Evolutionary conservation across 2,113 vertebrate genomes (phyloP).

Genomic region (Petroica traversi): DNA sequence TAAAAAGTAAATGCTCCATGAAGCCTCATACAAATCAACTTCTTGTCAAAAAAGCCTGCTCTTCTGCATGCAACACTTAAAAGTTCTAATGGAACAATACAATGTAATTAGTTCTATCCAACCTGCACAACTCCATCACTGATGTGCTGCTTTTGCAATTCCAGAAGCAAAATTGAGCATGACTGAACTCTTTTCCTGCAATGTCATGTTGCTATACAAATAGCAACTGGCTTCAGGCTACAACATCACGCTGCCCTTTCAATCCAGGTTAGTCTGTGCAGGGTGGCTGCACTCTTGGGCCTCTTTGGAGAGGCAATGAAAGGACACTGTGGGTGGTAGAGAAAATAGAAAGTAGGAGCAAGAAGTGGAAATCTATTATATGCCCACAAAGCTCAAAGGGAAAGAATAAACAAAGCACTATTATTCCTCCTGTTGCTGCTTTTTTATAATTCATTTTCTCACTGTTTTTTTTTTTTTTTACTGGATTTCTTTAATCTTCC

Average conservation of each 20-base stretch:
- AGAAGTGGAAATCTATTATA: constrained; percentile 43
- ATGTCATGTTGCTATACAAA: constrained; percentile 1
- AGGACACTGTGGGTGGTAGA: constrained; percentile 42
- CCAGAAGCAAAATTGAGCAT: constrained; percentile 26
- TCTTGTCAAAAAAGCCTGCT: neutral
- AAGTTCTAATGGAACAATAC: neutral
- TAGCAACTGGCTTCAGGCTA: neutral
- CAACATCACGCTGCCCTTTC: neutral
- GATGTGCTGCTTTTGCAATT: neutral
- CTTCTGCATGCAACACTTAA: neutral
- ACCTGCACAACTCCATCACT: neutral
- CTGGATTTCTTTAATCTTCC: constrained; percentile 3
- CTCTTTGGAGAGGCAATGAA: constrained; percentile 14
- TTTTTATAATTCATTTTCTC: constrained; percentile 4
- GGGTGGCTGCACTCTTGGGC: neutral
- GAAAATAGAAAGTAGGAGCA: constrained; percentile 25
- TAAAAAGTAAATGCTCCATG: neutral
- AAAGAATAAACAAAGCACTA: constrained; percentile 43
- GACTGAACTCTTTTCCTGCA: constrained; percentile 13
- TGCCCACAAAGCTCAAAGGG: constrained; percentile 16
- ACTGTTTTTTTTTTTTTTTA: neutral
- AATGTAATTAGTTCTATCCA: neutral
- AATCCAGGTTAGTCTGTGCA: neutral
- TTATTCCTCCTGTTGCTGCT: neutral
- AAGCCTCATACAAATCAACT: neutral